phyloP scores from a whole-genome alignment of 2,113 vertebrate species.

The human region GRCh38 chr12:125087001-125087500 shows the following conservation, averaged over 20 bases:
- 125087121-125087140: no score
- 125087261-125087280: not conserved
- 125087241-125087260: not conserved
- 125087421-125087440: not conserved
- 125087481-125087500: not conserved
- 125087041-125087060: not conserved
- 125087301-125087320: no score
- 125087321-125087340: accelerated
- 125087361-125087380: not conserved
- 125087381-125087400: not conserved
- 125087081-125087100: not conserved
- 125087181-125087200: no score
- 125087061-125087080: not conserved
- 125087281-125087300: not conserved
- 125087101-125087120: not conserved
- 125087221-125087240: not conserved
- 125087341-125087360: not conserved
- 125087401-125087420: not conserved
- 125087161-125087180: no score
- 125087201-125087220: not conserved
- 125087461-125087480: not conserved
- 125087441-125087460: not conserved
- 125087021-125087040: no score
- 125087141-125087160: not conserved
- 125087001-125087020: not conserved